These are phyloP conservation scores for Monodelphis domestica DNA, from an alignment of 2,797 vertebrate genomes.

Conservation along the genomic window DNA sequence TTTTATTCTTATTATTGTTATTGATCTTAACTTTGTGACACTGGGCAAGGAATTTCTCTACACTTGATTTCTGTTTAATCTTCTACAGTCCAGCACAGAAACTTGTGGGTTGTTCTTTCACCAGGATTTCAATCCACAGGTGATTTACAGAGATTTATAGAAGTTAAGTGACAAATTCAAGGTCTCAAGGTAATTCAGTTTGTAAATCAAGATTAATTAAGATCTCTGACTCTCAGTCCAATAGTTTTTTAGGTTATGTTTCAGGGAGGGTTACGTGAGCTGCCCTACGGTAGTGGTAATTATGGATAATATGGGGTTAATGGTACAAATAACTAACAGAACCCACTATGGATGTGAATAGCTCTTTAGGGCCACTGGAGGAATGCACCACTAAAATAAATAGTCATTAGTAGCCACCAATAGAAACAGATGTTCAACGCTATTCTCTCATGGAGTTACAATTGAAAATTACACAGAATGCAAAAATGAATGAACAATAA, in stretches of 20 bases:
- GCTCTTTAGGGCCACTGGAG: not conserved
- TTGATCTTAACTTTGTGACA: not conserved
- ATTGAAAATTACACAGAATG: not conserved
- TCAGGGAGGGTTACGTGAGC: not conserved
- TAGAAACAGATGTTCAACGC: not conserved
- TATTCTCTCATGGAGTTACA: not conserved
- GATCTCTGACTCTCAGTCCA: not conserved
- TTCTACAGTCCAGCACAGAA: not conserved
- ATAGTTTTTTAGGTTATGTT: not conserved
- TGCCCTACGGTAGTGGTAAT: not conserved
- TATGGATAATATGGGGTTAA: not conserved
- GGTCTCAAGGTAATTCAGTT: not conserved
- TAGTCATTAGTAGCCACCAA: not conserved
- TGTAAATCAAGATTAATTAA: not conserved
- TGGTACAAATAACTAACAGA: not conserved
- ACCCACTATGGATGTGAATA: not conserved
- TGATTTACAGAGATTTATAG: not conserved
- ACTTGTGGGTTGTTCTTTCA: not conserved
- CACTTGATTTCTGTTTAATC: accelerated
- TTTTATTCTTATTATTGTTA: not conserved
- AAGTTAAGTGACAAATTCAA: not conserved
- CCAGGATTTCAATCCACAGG: not conserved
- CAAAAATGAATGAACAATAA: not conserved
- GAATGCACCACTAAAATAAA: not conserved
- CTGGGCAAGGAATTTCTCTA: not conserved